These are phyloP conservation scores for Tetrapedia diversipes DNA, from an alignment of 2,888 invertebrate genomes.

Conservation along the genomic window DNA sequence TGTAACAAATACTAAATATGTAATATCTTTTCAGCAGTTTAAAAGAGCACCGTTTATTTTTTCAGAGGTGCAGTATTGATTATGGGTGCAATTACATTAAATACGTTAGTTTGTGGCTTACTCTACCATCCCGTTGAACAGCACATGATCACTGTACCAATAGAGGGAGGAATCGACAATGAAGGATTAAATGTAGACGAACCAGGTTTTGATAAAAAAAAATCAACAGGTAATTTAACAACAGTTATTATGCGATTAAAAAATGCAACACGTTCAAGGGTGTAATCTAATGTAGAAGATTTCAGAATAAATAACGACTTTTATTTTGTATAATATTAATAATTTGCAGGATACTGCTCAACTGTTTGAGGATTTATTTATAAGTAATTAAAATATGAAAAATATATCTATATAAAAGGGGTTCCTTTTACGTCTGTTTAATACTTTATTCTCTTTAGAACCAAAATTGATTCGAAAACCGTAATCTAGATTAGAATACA, in stretches of 20 bases:
- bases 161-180: constrained; percentile 81
- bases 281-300: not conserved
- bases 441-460: too few relatives aligned
- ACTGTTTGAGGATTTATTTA: not conserved
- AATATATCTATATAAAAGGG: too few relatives aligned
- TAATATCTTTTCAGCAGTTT: not conserved
- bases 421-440: too few relatives aligned
- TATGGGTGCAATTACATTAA: constrained; percentile 91
- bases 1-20: not conserved
- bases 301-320: too few relatives aligned
- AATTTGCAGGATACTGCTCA: not conserved
- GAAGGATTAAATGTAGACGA: constrained; percentile 76
- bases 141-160: constrained; percentile 87
- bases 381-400: not conserved
- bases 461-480: not conserved
- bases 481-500: not conserved
- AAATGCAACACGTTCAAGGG: not conserved
- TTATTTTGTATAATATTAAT: not conserved
- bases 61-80: constrained; percentile 90
- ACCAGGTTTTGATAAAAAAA: constrained; percentile 47
- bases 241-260: constrained; percentile 5
- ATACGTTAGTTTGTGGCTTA: constrained; percentile 91
- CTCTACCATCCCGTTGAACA: constrained; percentile 93
- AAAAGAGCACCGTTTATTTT: constrained; percentile 11
- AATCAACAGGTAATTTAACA: constrained; percentile 7